Evolutionary conservation across 2,888 invertebrate species (phyloP), one percentile per base, ranked within the genome.

Genomic region (Melieria omissa): DNA sequence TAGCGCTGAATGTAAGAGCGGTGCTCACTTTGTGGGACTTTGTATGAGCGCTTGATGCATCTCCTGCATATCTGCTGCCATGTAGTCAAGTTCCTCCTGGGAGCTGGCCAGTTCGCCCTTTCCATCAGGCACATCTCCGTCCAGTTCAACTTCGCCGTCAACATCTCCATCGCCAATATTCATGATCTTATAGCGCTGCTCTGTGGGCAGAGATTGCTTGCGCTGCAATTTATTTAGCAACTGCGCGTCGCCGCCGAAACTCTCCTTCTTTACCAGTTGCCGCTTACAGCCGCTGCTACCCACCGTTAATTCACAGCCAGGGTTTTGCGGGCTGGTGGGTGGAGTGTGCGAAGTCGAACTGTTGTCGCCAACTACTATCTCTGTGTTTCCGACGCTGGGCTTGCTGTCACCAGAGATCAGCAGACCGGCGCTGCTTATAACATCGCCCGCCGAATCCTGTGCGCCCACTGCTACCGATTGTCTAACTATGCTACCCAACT

Each of bases 231-330:
- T 93, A 78, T 92, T 92, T 47, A 93, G 86, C 49, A 94, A 92
- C 80, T 93, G 92, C 6, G 93, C 92, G 84, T 94, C 94, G n/a
- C 92, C 93, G 0, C 93, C 94, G 84, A 92, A 93, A 82, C 93
- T 94, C 80, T 93, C 92, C 0, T 92, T 92, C 75, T 91, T 88
- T 0, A 91, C 90, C 45, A 92, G 83, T 62, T 91, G 88, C 4
- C 90, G 87, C 16, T 90, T 85, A 67, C 84, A 63, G n/a, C 73
- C 47, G 10, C 73, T 73, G 41, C 60, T 75, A 8, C 60, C 76
- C 5, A 80, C 81, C 79, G 75, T 73, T 45, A 81, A 80, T 79
- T 91, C 91, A 10, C 91, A 89, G 46, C 90, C 77, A 14, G 81
- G 90, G 80, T 90, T 91, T 72, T 91, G 91, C 5, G 82, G 91